Percentiles rank a stretch among this genome's conserved stretches.
phyloP scores from a whole-genome alignment of 2,797 vertebrate genomes.

The Dallia pectoralis region DNA sequence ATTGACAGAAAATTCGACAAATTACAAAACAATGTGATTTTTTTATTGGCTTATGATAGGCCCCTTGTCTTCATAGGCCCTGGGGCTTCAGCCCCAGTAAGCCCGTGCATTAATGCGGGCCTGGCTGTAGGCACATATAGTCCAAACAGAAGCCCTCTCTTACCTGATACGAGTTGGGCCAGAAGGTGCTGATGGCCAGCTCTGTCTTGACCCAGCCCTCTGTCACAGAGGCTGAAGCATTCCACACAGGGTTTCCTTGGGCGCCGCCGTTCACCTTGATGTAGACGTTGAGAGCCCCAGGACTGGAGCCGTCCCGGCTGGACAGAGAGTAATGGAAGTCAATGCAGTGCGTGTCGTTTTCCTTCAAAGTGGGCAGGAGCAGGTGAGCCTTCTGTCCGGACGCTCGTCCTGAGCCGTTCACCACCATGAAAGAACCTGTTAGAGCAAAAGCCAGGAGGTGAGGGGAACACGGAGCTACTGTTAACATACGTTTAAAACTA shows the following conservation, averaged over 20 bases:
- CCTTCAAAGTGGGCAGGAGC: conserved; percentile 90
- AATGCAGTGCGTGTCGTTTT: conserved; percentile 97
- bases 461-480: too few relatives aligned
- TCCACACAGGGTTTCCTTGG: conserved; percentile 95
- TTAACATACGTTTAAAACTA: not conserved
- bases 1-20: too few relatives aligned
- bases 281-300: conserved; percentile 90
- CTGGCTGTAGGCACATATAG: not conserved
- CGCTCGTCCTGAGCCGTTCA: conserved; percentile 90
- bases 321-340: conserved; percentile 96
- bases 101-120: too few relatives aligned
- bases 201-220: conserved; percentile 96
- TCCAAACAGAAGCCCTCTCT: not conserved
- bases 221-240: conserved; percentile 85
- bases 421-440: conserved; percentile 94
- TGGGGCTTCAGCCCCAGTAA: too few relatives aligned
- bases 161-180: conserved; percentile 98
- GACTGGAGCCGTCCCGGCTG: conserved; percentile 87
- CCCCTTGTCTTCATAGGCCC: too few relatives aligned
- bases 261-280: conserved; percentile 94
- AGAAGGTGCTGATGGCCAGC: conserved; percentile 95
- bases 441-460: not conserved
- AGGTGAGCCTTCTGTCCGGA: conserved; percentile 96
- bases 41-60: too few relatives aligned
- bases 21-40: too few relatives aligned